These are phyloP conservation scores for Drosophila pandora DNA, from an alignment of 1,140 invertebrate species.

Conservation along the genomic window DNA sequence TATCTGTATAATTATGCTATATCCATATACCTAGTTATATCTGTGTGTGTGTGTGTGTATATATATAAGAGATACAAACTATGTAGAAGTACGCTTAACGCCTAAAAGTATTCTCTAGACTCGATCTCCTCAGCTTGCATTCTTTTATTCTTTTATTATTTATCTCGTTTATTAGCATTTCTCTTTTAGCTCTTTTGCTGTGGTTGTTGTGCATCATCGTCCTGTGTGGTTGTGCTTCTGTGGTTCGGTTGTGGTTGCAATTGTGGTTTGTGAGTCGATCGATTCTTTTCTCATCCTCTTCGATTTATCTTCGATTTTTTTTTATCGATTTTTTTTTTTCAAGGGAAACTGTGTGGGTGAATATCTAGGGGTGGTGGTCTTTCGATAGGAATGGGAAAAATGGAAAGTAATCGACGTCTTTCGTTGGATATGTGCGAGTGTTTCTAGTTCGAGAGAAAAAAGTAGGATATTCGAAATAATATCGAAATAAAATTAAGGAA, in stretches of 20 bases:
- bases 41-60: constrained; percentile 21
- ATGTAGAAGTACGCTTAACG: constrained; percentile 45
- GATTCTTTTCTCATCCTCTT: not conserved
- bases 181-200: constrained; percentile 30
- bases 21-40: constrained; percentile 48
- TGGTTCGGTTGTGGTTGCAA: constrained; percentile 42
- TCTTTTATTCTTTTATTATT: constrained; percentile 1
- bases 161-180: constrained; percentile 14
- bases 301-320: constrained; percentile 3
- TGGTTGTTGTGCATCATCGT: constrained; percentile 47
- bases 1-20: constrained; percentile 68
- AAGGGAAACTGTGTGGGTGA: constrained; percentile 4
- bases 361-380: constrained; percentile 43
- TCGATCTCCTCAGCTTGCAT: constrained; percentile 32
- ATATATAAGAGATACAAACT: constrained; percentile 53
- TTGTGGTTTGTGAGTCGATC: constrained; percentile 37
- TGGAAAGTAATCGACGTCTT: constrained; percentile 53
- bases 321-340: not conserved
- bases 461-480: constrained; percentile 4
- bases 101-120: constrained; percentile 49
- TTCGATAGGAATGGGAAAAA: constrained; percentile 40
- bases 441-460: constrained; percentile 37
- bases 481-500: not conserved
- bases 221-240: constrained; percentile 24
- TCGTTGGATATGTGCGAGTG: constrained; percentile 51